A percentile compares a stretch with the other conserved stretches of the same genome.
phyloP scores from a whole-genome alignment of 2,888 invertebrate species.

The Lobophora halterata region DNA sequence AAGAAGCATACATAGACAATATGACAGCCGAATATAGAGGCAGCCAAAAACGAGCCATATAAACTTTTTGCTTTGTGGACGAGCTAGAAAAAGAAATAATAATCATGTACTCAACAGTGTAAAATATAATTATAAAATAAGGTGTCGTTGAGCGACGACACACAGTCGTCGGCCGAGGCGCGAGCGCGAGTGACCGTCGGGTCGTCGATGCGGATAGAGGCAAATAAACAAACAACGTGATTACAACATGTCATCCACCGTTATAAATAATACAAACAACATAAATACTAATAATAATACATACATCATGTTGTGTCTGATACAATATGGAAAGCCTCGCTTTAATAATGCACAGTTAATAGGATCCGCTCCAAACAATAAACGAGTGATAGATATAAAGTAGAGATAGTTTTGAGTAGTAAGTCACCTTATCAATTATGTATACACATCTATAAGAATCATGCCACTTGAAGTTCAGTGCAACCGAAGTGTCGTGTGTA shows the following conservation, averaged over 20 bases:
- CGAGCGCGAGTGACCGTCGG: slow-evolving; percentile 17
- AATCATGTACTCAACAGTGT: slow-evolving; percentile 64
- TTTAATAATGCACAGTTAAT: slow-evolving; percentile 59
- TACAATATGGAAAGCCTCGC: slow-evolving; percentile 69
- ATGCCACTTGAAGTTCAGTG: slow-evolving; percentile 47
- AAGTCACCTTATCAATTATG: slow-evolving; percentile 83
- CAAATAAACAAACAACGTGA: slow-evolving; percentile 62
- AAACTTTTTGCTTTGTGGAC: slow-evolving; percentile 77
- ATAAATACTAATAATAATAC: slow-evolving; percentile 40
- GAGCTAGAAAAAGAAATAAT: slow-evolving; percentile 76
- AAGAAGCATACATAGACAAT: slow-evolving; percentile 80
- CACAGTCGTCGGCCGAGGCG: slow-evolving; percentile 15
- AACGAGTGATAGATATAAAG: slow-evolving; percentile 59
- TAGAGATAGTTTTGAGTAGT: slow-evolving; percentile 86
- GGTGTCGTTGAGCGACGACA: slow-evolving; percentile 28
- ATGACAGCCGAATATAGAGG: slow-evolving; percentile 78
- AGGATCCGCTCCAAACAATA: slow-evolving; percentile 50
- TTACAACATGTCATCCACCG: slow-evolving; percentile 38
- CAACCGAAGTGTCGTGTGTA: slow-evolving; percentile 34
- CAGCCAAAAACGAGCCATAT: slow-evolving; percentile 80
- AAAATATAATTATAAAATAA: slow-evolving; percentile 36
- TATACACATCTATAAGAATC: slow-evolving; percentile 56
- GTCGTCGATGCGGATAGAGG: slow-evolving; percentile 42
- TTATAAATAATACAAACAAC: slow-evolving; percentile 37
- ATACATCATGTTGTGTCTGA: slow-evolving; percentile 45